Conservation (phyloP, 2,888 invertebrate species). For the Bimastos eiseni region DNA sequence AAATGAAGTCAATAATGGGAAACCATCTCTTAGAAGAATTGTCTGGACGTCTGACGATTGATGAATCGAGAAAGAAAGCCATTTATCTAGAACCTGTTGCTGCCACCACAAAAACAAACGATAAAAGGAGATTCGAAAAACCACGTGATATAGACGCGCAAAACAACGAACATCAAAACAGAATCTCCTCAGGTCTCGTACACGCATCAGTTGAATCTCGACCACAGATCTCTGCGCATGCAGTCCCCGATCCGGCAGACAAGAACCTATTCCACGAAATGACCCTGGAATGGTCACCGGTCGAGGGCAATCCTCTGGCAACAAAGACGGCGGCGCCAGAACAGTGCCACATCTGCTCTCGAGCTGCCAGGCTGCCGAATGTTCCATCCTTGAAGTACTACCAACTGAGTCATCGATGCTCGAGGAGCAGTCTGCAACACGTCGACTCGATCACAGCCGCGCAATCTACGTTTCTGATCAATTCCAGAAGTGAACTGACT, state of each 20-base stretch:
- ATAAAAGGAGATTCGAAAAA: not conserved
- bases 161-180: not conserved
- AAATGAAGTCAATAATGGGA: too few species aligned
- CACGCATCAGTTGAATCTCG: not conserved
- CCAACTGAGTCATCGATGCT: not conserved
- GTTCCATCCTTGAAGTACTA: not conserved
- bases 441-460: not conserved
- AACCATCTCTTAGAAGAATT: too few species aligned
- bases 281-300: not conserved
- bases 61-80: too few species aligned
- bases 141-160: too few species aligned
- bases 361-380: not conserved
- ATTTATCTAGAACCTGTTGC: not conserved
- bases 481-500: not conserved
- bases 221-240: not conserved
- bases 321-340: not conserved
- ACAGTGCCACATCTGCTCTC: not conserved
- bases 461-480: not conserved
- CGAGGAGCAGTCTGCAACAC: not conserved
- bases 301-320: not conserved
- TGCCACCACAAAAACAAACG: not conserved
- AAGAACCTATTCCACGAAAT: not conserved
- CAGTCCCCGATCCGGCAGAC: not conserved
- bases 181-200: not conserved
- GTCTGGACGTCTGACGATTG: too few species aligned